Conservation (phyloP, 2,797 vertebrate genomes). For the Lepilemur ruficaudatus region DNA sequence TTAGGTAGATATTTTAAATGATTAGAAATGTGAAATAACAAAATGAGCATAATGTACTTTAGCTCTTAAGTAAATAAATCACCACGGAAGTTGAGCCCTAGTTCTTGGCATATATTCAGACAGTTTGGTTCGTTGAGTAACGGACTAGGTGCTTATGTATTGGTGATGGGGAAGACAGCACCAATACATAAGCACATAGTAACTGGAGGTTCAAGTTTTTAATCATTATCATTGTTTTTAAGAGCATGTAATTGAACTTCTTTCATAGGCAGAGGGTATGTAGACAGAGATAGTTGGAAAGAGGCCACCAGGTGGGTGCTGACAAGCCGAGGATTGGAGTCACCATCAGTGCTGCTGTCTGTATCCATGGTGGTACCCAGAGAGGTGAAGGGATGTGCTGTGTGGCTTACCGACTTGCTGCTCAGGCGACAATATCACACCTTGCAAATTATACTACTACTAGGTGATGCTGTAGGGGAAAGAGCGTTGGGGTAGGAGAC, state of each 20-base stretch:
- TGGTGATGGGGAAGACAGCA: background rate
- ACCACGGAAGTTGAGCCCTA: background rate
- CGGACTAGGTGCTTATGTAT: too few species aligned
- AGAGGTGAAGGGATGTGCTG: background rate
- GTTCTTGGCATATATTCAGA: background rate
- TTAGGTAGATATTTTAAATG: background rate
- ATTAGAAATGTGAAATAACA: background rate
- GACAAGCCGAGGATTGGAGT: background rate
- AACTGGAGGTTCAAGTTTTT: background rate
- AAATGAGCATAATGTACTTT: background rate
- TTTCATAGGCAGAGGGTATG: background rate
- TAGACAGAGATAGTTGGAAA: background rate
- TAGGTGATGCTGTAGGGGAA: background rate
- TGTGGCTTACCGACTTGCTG: background rate
- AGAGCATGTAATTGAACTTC: background rate
- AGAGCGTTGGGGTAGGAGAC: background rate
- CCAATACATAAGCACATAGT: background rate
- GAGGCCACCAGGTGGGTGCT: background rate
- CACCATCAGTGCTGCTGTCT: background rate
- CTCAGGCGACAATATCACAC: background rate
- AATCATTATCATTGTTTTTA: background rate
- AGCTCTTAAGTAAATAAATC: background rate
- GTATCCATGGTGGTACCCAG: background rate
- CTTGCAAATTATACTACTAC: background rate
- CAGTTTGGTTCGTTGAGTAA: background rate